phyloP scores from a whole-genome alignment of 2,797 vertebrate species.

The Phalanger gymnotis region DNA sequence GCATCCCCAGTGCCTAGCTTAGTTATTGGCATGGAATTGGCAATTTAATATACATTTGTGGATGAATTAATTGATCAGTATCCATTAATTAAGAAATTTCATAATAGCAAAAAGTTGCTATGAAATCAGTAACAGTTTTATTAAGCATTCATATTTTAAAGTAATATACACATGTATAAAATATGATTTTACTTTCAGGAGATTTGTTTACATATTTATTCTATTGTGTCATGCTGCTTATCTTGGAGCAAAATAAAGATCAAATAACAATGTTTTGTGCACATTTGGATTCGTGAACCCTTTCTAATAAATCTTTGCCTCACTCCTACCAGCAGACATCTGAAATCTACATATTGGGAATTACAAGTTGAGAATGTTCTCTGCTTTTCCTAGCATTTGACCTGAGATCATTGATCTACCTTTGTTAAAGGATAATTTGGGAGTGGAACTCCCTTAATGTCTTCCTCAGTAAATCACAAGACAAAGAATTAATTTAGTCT shows the following conservation, averaged over 20 bases:
- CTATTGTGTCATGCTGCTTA: neutral
- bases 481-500: constrained; percentile 26
- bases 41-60: neutral
- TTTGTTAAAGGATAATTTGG: constrained; percentile 70
- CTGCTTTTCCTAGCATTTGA: constrained; percentile 50
- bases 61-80: neutral
- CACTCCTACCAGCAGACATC: neutral
- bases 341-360: neutral
- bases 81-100: neutral
- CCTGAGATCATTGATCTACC: constrained; percentile 58
- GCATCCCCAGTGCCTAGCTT: neutral
- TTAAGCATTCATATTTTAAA: neutral
- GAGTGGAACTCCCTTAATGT: constrained; percentile 40
- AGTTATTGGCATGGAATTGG: neutral
- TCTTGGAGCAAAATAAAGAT: neutral
- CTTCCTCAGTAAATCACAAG: constrained; percentile 54
- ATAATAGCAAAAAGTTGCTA: neutral
- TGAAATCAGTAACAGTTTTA: neutral
- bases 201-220: neutral
- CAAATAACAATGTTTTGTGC: neutral
- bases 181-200: neutral
- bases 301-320: neutral
- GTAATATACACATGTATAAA: neutral
- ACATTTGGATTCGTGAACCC: neutral
- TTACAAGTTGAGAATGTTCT: constrained; percentile 1